A percentile compares a stretch with the other conserved stretches of the same genome.
Conservation (phyloP, 2,113 vertebrate genomes). For the Mixornis gularis region DNA sequence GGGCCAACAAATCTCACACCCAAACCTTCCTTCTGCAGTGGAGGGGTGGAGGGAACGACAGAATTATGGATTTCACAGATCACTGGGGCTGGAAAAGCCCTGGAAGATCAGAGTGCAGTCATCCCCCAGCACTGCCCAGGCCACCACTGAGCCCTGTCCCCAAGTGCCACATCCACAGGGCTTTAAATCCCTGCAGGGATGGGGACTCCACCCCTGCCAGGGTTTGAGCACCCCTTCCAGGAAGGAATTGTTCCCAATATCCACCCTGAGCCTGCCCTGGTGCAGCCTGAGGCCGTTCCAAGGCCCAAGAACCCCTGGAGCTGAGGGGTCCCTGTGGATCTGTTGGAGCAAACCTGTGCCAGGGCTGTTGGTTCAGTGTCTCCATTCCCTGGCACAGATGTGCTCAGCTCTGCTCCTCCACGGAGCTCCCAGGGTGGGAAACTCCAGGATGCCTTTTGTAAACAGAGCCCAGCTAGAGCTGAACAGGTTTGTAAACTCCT, state of each 20-base stretch:
- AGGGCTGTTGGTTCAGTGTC: background rate
- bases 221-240: background rate
- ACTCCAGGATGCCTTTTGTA: fast-evolving
- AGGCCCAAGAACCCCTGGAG: fast-evolving
- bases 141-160: background rate
- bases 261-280: background rate
- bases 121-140: background rate
- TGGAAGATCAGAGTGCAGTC: background rate
- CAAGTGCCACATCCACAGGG: background rate
- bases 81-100: background rate
- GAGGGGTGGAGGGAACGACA: background rate
- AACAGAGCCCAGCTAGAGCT: background rate
- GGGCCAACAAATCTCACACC: background rate
- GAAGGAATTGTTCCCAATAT: background rate
- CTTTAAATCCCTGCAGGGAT: background rate
- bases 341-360: background rate
- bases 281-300: fast-evolving
- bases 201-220: background rate
- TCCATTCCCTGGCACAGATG: background rate
- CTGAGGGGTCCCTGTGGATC: fast-evolving
- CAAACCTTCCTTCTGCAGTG: background rate
- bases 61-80: background rate
- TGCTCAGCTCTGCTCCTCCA: background rate
- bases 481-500: background rate
- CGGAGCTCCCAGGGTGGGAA: background rate